Percentiles rank a stretch among this genome's conserved stretches.
Evolutionary conservation across 2,113 vertebrate species (phyloP).

Genomic region (Platanista minor): DNA sequence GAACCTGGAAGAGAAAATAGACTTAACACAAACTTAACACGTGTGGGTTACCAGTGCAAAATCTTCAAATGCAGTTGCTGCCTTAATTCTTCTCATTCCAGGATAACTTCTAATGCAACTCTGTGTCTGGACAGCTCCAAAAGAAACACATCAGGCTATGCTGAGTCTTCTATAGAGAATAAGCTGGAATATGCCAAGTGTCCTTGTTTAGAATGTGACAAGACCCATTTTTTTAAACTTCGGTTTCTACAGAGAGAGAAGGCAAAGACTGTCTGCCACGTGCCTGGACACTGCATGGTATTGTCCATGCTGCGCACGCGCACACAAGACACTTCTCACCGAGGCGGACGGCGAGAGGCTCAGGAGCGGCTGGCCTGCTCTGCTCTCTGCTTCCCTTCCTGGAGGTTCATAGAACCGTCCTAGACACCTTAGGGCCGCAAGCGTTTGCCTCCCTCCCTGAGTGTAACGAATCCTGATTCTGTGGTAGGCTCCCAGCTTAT

Average conservation of each 20-base stretch:
- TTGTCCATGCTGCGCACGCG: not conserved
- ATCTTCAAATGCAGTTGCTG: not conserved
- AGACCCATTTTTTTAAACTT: not conserved
- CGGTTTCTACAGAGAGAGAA: not conserved
- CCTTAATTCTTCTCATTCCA: conserved; percentile 37
- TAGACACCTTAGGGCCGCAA: not conserved
- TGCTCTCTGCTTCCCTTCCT: not conserved
- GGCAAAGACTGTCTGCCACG: no score
- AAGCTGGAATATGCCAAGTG: not conserved
- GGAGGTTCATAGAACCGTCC: not conserved
- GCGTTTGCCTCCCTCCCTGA: not conserved
- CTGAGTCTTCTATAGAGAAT: not conserved
- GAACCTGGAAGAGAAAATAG: not conserved
- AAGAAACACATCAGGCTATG: not conserved
- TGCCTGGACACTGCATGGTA: not conserved
- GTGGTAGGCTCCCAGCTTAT: not conserved
- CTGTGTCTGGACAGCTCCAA: not conserved
- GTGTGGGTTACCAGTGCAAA: not conserved
- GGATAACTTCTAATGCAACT: not conserved
- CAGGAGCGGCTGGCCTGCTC: not conserved
- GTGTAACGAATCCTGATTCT: not conserved
- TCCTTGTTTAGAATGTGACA: not conserved
- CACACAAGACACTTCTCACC: not conserved
- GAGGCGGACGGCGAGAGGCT: not conserved
- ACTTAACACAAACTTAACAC: not conserved